These are phyloP conservation scores for Dasyurus viverrinus DNA, from an alignment of 2,113 vertebrate species.

Conservation along the genomic window DNA sequence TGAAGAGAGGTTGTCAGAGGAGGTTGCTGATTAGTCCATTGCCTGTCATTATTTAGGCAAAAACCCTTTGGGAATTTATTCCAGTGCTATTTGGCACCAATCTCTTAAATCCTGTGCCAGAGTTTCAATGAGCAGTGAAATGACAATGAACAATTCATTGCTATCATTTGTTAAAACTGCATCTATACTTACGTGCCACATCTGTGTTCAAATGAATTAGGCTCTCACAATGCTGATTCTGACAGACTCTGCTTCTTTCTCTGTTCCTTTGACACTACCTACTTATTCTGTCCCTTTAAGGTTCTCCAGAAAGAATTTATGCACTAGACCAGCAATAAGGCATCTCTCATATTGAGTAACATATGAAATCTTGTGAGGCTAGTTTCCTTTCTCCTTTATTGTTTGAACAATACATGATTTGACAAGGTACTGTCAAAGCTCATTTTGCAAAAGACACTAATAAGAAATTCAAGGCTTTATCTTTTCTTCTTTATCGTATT, in stretches of 20 bases:
- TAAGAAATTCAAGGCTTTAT: not conserved
- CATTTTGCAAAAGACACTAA: slow-evolving; percentile 25
- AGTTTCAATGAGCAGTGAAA: not conserved
- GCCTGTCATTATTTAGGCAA: slow-evolving; percentile 2
- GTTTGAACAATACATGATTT: not conserved
- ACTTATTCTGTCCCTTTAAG: not conserved
- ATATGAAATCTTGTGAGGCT: slow-evolving; percentile 23
- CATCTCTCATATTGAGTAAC: not conserved
- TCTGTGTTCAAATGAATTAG: not conserved
- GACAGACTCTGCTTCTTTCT: not conserved
- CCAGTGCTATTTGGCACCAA: not conserved
- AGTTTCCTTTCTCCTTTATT: slow-evolving; percentile 38
- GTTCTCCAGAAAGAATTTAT: slow-evolving; percentile 1
- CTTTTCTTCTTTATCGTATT: slow-evolving; percentile 26
- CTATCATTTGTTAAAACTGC: not conserved
- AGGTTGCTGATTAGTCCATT: not conserved
- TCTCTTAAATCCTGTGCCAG: not conserved
- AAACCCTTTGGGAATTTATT: not conserved
- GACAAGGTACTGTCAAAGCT: slow-evolving; percentile 7
- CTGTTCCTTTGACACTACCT: not conserved
- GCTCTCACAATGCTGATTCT: not conserved
- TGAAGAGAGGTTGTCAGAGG: not conserved
- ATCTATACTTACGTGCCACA: not conserved
- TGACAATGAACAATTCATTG: not conserved
- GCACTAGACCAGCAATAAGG: slow-evolving; percentile 4